phyloP scores from a whole-genome alignment of 2,113 vertebrate species.

The Sardina pilchardus region DNA sequence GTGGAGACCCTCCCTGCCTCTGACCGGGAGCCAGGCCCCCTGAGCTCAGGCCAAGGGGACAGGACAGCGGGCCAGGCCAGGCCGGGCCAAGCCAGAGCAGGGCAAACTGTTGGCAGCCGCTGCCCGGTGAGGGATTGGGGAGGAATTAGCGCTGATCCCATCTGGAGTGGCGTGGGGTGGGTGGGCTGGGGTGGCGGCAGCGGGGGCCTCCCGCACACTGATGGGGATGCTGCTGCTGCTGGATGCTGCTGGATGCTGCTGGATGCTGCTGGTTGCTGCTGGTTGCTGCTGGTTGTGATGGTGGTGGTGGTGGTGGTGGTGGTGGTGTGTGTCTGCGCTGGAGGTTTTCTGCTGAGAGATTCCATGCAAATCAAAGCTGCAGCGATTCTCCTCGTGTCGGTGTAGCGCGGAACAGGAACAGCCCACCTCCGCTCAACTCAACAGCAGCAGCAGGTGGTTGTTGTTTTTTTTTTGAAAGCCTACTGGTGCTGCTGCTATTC shows the following conservation, averaged over 20 bases:
- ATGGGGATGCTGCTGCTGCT: background rate
- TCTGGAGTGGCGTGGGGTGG: constrained; percentile 37
- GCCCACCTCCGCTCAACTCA: background rate
- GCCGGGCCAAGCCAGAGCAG: background rate
- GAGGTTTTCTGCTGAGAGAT: background rate
- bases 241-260: background rate
- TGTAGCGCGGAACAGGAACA: background rate
- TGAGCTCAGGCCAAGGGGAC: background rate
- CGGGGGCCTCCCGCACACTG: background rate
- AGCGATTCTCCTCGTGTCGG: background rate
- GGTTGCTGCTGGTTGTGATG: background rate
- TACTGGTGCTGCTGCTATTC: background rate
- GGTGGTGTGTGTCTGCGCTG: background rate
- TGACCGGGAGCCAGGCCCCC: background rate
- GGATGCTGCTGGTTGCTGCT: background rate
- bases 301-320: background rate
- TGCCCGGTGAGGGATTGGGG: constrained; percentile 43
- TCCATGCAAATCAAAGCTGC: background rate
- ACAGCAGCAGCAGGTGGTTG: background rate
- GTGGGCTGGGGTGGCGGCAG: background rate
- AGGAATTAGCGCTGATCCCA: constrained; percentile 57
- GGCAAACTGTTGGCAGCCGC: constrained; percentile 21
- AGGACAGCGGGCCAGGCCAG: too few relatives aligned
- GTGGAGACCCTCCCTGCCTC: background rate
- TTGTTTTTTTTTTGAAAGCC: background rate